Evolutionary conservation across 2,113 vertebrate genomes (phyloP).

Genomic region (Sphaerodactylus townsendi): DNA sequence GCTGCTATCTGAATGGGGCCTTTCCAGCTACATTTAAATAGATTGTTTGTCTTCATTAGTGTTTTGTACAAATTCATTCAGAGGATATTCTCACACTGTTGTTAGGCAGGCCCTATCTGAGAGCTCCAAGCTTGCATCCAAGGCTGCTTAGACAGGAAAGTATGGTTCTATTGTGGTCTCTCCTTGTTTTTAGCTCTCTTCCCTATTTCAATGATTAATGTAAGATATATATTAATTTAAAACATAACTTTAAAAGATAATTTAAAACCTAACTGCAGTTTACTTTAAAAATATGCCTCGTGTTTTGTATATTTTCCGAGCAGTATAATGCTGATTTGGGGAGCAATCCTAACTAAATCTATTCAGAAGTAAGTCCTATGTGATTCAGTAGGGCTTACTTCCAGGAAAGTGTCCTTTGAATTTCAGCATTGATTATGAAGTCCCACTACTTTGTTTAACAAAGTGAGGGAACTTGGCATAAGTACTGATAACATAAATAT

Average conservation of each 20-base stretch:
- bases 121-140: slow-evolving; percentile 27
- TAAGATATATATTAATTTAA: neutral
- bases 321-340: neutral
- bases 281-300: neutral
- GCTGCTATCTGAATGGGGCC: slow-evolving; percentile 68
- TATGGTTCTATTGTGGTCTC: slow-evolving; percentile 16
- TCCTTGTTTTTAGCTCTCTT: neutral
- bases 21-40: slow-evolving; percentile 59
- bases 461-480: too few relatives aligned
- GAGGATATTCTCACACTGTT: slow-evolving; percentile 27
- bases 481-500: too few relatives aligned
- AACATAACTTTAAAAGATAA: neutral
- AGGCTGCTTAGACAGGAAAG: neutral
- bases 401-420: too few relatives aligned
- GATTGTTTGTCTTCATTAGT: slow-evolving; percentile 69
- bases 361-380: too few relatives aligned
- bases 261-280: neutral
- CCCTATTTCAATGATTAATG: neutral
- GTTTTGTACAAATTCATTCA: slow-evolving; percentile 61
- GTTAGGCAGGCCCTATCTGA: slow-evolving; percentile 42
- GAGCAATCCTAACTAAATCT: neutral
- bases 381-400: too few relatives aligned
- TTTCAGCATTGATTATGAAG: too few relatives aligned
- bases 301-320: neutral
- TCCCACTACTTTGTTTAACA: too few relatives aligned